Base-by-base conservation (phyloP, 2,888 invertebrate species). In the Lasioglossum zephyrum region DNA sequence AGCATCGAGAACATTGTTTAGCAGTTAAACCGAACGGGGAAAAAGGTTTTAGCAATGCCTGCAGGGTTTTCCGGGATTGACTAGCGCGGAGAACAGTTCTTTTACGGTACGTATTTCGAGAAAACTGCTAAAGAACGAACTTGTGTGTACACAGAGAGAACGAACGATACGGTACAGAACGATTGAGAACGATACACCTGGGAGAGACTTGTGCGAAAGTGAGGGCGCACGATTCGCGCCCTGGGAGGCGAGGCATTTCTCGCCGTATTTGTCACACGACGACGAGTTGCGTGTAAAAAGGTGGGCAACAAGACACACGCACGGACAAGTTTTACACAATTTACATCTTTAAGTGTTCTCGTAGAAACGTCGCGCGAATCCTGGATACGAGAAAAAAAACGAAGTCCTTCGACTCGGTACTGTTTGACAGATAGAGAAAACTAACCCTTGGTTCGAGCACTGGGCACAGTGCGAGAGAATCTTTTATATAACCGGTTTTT, bases 221-320 rank as follows among this genome's bases (percentile, higher is more conserved):
- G 93, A 91, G 92, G 92, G 92, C 92, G 92, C 92, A 87, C 89
- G 82, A 86, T 88, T 93, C 93, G 86, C 87, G 85, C 81, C 84
- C 85, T 85, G 81, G 85, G 89, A 92, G 92, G 90, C 90, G 92
- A 93, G 92, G 91, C 92, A 88, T 90, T 90, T 89, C 82, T 89
- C 78, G 86, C 90, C 88, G 91, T 88, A 89, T 89, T 92, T 92
- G 92, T 92, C 88, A 84, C 79, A 88, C 87, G 79, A 89, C 72
- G 47, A 47, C 47, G 47, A 44, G 44, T 82, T 82, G 74, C 86
- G 82, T 88, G 88, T 77, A 47, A 83, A 90, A 92, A 91, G 92
- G 92, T 92, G 90, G 90, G 87, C 91, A 86, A 87, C 84, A 88
- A 87, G 66, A 81, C 85, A 73, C 81, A 73, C 81, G 73, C 47